Evolutionary conservation across 2,797 vertebrate genomes (phyloP).

Genomic region (Acropternis orthonyx): DNA sequence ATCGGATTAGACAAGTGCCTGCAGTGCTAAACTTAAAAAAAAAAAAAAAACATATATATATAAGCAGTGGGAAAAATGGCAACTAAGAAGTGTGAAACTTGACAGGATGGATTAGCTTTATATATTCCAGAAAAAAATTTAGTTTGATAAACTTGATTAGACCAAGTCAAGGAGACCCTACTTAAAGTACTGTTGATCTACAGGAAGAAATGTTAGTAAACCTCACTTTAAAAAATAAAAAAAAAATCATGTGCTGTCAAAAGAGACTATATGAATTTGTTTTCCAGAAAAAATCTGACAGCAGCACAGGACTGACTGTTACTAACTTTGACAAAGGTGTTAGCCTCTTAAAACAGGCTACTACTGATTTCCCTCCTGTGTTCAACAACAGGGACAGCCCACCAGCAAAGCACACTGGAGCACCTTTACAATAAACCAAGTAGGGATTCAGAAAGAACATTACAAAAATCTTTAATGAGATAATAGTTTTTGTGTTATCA

Average conservation of each 20-base stretch:
- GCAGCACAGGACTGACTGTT: not conserved
- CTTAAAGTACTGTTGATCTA: not conserved
- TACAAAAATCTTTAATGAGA: not conserved
- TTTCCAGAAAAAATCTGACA: not conserved
- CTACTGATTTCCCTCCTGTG: not conserved
- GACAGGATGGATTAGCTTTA: not conserved
- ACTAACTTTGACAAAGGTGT: not conserved
- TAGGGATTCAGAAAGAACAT: rapidly evolving
- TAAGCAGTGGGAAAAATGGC: not conserved
- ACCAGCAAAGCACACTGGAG: not conserved
- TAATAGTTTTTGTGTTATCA: not conserved
- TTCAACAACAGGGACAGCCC: not conserved
- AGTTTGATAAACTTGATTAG: not conserved
- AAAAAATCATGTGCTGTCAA: not conserved
- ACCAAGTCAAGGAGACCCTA: not conserved
- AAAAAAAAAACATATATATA: not conserved
- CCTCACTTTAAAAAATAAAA: not conserved
- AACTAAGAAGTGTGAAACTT: not conserved
- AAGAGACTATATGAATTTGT: not conserved
- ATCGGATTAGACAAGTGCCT: not conserved
- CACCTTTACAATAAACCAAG: not conserved
- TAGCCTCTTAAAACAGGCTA: not conserved
- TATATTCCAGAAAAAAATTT: not conserved
- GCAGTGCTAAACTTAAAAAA: not conserved
- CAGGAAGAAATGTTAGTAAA: not conserved